Evolutionary conservation across 2,113 vertebrate genomes (phyloP).

Genomic region (Epinephelus lanceolatus): DNA sequence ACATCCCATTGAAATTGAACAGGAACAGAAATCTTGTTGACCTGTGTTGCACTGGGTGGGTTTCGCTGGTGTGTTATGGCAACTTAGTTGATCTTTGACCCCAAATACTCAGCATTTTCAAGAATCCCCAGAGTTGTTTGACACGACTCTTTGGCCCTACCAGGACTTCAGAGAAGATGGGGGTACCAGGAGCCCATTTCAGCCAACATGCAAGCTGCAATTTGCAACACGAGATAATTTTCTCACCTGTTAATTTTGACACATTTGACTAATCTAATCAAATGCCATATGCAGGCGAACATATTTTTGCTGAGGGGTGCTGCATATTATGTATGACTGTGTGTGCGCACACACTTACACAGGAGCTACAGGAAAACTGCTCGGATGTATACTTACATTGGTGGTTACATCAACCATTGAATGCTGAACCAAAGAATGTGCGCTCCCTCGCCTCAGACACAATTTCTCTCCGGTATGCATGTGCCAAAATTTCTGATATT

Average conservation of each 20-base stretch:
- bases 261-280: neutral
- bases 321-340: too few species aligned
- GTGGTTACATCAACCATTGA: too few species aligned
- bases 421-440: too few species aligned
- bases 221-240: neutral
- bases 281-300: neutral
- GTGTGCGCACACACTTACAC: too few species aligned
- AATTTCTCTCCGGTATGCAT: too few species aligned
- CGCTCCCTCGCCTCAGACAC: too few species aligned
- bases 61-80: neutral
- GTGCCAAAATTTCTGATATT: too few species aligned
- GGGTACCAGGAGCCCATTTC: too few species aligned
- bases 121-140: neutral
- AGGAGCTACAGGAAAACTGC: too few species aligned
- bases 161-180: neutral
- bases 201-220: neutral
- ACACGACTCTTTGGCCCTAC: neutral
- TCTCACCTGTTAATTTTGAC: neutral
- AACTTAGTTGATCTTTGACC: neutral
- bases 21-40: neutral
- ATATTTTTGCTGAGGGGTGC: too few species aligned
- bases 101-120: neutral
- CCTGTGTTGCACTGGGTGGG: neutral
- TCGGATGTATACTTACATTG: too few species aligned
- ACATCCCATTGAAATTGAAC: neutral